Evolutionary conservation across 2,797 vertebrate genomes (phyloP), one percentile per base, ranked within the genome.

Genomic region (Platalea minor): DNA sequence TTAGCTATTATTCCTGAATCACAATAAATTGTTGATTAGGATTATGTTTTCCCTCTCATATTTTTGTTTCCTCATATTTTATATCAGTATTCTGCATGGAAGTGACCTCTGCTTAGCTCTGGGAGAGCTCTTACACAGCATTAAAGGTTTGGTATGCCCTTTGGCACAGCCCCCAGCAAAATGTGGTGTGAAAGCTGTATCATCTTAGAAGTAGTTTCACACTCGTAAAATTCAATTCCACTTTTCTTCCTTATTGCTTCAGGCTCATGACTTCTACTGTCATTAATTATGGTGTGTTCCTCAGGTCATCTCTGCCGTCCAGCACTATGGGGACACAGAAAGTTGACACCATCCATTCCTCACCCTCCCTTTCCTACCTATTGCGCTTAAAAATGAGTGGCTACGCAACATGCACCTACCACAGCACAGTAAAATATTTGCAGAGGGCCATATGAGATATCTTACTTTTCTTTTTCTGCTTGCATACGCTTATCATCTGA

Each of bases 211-310:
- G 21, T 5, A 17, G 31, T 45, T 91, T 88, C 43, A 61, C 19
- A 37, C 17, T 50, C 4, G 0, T 65, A 74, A 91, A 88, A 77
- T 48, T 61, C 15, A n/a, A n/a, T 73, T 80, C 28, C 21, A n/a
- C 2, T 4, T 80, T 61, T 6, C n/a, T 61, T 93, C 45, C 5
- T 81, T 72, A n/a, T 35, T 0, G 0, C 18, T 15, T 60, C 64
- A 83, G 39, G 45, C 10, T 63, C 20, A 3, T n/a, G 33, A 65
- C 16, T 72, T 85, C 28, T 63, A 11, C 45, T 85, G 10, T 23
- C 50, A 61, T 57, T 75, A 43, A 16, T 70, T 74, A 28, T 39
- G 37, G 51, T 53, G 19, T 3, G 0, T 50, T 85, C 37, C 37
- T 74, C 29, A 48, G 45, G 67, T 80, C 46, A 35, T 26, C 28